These are phyloP conservation scores for Thaumatotibia leucotreta DNA, from an alignment of 1,140 invertebrate species.

Conservation along the genomic window DNA sequence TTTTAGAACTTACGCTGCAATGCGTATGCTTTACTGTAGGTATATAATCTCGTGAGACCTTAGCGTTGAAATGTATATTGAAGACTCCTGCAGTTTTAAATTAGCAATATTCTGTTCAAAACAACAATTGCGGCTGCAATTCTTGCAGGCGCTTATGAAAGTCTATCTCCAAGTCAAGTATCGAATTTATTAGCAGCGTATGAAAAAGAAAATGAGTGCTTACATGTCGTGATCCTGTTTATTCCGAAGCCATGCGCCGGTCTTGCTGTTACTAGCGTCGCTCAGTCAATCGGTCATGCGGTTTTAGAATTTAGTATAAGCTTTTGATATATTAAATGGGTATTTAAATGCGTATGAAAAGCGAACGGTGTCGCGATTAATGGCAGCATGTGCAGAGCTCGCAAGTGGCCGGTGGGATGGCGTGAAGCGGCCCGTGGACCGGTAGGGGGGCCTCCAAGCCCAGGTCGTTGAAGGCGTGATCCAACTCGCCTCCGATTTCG, in stretches of 20 bases:
- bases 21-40: too few relatives aligned
- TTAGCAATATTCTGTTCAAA: neutral
- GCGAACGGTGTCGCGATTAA: constrained; percentile 28
- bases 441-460: constrained; percentile 40
- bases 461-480: constrained; percentile 96
- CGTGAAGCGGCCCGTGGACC: constrained; percentile 13
- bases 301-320: constrained; percentile 4
- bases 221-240: constrained; percentile 63
- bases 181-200: constrained; percentile 42
- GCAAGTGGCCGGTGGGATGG: constrained; percentile 31
- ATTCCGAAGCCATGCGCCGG: constrained; percentile 70
- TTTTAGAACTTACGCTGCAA: too few relatives aligned
- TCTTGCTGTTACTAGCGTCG: constrained; percentile 41
- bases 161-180: constrained; percentile 45
- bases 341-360: constrained; percentile 51
- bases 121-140: neutral
- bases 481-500: constrained; percentile 97
- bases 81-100: neutral
- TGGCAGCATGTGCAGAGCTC: constrained; percentile 65
- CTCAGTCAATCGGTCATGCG: constrained; percentile 31
- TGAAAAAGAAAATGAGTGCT: constrained; percentile 52
- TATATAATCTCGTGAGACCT: too few relatives aligned
- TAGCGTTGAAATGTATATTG: neutral
- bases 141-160: constrained; percentile 29
- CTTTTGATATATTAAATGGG: neutral